phyloP scores from a whole-genome alignment of 2,113 vertebrate genomes.

The Salvator merianae region DNA sequence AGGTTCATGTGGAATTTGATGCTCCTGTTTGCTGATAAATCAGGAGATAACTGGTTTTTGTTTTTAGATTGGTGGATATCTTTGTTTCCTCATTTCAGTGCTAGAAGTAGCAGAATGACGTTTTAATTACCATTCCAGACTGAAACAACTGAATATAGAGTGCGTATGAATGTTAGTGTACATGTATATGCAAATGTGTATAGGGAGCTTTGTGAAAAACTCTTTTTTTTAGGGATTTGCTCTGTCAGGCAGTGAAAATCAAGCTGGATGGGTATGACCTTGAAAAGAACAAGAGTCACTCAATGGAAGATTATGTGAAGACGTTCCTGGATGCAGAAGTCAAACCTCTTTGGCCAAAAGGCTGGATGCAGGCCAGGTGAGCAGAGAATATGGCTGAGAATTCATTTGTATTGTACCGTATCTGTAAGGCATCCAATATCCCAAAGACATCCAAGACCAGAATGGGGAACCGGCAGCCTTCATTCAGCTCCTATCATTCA shows the following conservation, averaged over 20 bases:
- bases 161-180: background rate
- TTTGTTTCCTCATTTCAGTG: no score
- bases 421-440: background rate
- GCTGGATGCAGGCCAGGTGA: conserved; percentile 98
- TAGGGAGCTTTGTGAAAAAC: background rate
- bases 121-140: no score
- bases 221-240: conserved; percentile 79
- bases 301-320: conserved; percentile 89
- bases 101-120: no score
- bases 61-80: background rate
- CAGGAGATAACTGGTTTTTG: background rate
- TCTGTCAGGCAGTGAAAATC: conserved; percentile 82
- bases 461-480: background rate
- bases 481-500: background rate
- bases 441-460: background rate
- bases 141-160: conserved; percentile 1
- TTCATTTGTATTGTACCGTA: background rate
- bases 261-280: conserved; percentile 82
- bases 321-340: conserved; percentile 86
- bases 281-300: conserved; percentile 77
- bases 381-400: conserved; percentile 33
- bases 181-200: no score
- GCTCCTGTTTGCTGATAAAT: background rate
- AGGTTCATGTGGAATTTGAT: background rate
- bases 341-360: conserved; percentile 94